Evolutionary conservation across 1,140 invertebrate genomes (phyloP).

Genomic region (Trissolcus basalis): DNA sequence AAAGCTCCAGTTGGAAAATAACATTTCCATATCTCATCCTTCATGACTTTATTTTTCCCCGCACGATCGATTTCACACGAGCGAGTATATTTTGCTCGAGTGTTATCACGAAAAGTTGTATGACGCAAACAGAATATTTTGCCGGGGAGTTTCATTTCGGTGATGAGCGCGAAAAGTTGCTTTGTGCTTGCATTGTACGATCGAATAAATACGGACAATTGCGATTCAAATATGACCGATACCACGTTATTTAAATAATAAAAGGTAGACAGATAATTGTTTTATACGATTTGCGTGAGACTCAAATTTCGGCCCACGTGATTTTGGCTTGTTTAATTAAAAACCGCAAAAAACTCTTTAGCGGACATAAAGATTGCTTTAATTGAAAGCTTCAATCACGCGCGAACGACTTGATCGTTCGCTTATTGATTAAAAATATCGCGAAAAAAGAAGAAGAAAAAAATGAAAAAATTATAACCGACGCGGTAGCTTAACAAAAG

Average conservation of each 20-base stretch:
- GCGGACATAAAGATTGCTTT: conserved; percentile 15
- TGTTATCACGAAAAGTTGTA: conserved; percentile 27
- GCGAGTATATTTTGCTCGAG: background rate
- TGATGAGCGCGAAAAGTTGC: conserved; percentile 25
- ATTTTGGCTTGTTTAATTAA: conserved; percentile 7
- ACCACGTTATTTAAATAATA: conserved; percentile 41
- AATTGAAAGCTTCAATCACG: conserved; percentile 36
- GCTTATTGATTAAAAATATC: conserved; percentile 44
- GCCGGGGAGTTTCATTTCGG: conserved; percentile 27
- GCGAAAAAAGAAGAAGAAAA: background rate
- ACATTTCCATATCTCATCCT: no score
- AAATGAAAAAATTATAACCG: conserved; percentile 31
- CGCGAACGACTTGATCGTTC: conserved; percentile 11
- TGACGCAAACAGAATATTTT: conserved; percentile 42
- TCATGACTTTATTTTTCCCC: conserved; percentile 11
- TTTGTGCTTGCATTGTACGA: conserved; percentile 31
- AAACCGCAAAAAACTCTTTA: conserved; percentile 10
- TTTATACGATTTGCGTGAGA: background rate
- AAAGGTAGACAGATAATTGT: conserved; percentile 8
- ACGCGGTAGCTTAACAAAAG: conserved; percentile 34
- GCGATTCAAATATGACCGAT: conserved; percentile 21
- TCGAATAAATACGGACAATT: conserved; percentile 36
- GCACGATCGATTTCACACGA: conserved; percentile 19
- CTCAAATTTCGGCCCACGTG: background rate
- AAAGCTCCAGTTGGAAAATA: no score